Evolutionary conservation across 2,888 invertebrate genomes (phyloP).

Genomic region (Phengaris alcon): DNA sequence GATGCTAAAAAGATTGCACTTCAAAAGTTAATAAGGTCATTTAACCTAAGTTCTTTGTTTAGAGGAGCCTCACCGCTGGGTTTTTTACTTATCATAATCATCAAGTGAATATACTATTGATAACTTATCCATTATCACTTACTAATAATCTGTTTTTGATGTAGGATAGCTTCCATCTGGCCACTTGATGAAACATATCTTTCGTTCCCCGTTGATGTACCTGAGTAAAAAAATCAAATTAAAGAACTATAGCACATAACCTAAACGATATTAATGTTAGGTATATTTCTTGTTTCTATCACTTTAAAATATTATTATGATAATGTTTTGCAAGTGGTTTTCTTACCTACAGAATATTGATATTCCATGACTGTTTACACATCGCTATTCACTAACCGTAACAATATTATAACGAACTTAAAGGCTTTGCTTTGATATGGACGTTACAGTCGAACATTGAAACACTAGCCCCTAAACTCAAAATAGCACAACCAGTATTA

Average conservation of each 20-base stretch:
- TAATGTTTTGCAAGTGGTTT: neutral
- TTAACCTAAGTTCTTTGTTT: no score
- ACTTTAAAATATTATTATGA: neutral
- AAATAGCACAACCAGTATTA: no score
- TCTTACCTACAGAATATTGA: neutral
- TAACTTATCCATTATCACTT: conserved; percentile 46
- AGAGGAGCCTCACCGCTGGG: no score
- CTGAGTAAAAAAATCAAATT: conserved; percentile 41
- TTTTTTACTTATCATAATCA: no score
- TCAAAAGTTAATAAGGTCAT: no score
- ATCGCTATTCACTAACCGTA: neutral
- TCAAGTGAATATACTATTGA: neutral
- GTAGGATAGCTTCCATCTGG: conserved; percentile 80
- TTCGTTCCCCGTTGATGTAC: conserved; percentile 73
- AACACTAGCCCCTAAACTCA: no score
- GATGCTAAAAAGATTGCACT: no score
- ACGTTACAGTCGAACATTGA: neutral
- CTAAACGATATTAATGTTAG: no score
- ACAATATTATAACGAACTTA: neutral
- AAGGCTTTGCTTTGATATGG: neutral
- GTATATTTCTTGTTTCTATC: no score
- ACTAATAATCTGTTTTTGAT: conserved; percentile 81
- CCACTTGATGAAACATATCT: conserved; percentile 82
- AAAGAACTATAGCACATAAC: neutral
- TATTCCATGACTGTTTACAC: neutral